Evolutionary conservation across 2,888 invertebrate species (phyloP), one percentile per base, ranked within the genome.

Genomic region (Macroteleia sp.): DNA sequence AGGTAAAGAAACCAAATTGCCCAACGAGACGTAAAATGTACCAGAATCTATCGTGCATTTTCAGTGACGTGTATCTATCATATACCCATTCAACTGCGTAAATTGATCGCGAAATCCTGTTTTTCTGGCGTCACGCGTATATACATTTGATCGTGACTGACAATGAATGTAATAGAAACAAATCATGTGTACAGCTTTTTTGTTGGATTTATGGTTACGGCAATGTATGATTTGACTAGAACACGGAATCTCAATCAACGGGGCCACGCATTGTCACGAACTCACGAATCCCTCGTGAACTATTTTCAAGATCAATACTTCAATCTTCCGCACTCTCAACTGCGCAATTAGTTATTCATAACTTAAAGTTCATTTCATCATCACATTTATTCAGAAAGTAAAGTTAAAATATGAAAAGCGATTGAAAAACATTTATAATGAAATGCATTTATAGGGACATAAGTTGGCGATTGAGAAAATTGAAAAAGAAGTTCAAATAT

Each of bases 41-140:
- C 25, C 67, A 74, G 71, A 75, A 81, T 80, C 64, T 81, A 80
- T 71, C 82, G 75, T 74, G 77, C 69, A 77, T 79, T 82, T 77
- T 46, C 62, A 67, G 77, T 82, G 82, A 83, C 71, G 81, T 83
- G 84, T 83, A 84, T 85, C 78, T 81, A 81, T 80, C 81, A 79
- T 59, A 70, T 46, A 62, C 52, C 79, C 62, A 77, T 74, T 70
- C 80, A 64, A 70, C 78, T 77, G 73, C 56, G 77, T 66, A 70
- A 80, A 82, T 85, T 85, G 81, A 85, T 87, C 81, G 80, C 80
- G 77, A 52, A 75, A 59, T 48, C 56, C 75, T 64, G 57, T 78
- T 81, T 83, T 83, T 81, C 66, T 59, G 34, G 25, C 46, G 61
- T 57, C 62, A 41, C 19, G 30, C 22, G 32, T 8, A 10, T 36